These are phyloP conservation scores for Muscicapa adusta DNA, from an alignment of 2,113 vertebrate genomes.

Conservation along the genomic window DNA sequence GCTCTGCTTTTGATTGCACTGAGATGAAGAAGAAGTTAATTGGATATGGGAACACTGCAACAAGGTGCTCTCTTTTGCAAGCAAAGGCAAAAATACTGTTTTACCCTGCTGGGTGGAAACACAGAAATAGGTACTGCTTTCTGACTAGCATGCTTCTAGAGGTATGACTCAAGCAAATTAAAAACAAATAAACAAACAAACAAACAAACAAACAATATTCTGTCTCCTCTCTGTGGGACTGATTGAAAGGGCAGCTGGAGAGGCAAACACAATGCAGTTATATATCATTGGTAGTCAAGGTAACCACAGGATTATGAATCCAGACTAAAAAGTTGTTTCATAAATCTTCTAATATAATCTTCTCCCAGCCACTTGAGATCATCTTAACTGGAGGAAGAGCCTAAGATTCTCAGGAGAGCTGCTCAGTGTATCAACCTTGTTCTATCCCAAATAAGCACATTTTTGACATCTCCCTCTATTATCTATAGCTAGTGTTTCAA, in stretches of 20 bases:
- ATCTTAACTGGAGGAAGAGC: not conserved
- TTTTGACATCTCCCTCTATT: not conserved
- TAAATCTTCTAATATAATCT: not conserved
- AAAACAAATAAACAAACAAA: not conserved
- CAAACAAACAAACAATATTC: not conserved
- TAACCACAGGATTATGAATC: not conserved
- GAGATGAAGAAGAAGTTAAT: not conserved
- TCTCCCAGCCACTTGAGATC: not conserved
- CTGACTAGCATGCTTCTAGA: not conserved
- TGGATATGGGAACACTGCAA: not conserved
- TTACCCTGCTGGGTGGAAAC: not conserved
- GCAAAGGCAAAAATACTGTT: not conserved
- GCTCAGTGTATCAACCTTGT: not conserved
- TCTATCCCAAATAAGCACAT: not conserved
- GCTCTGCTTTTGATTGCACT: not conserved
- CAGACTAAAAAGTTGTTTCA: not conserved
- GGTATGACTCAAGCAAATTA: not conserved
- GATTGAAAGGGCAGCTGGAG: not conserved
- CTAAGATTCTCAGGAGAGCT: not conserved
- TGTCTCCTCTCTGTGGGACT: not conserved
- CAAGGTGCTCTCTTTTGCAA: not conserved
- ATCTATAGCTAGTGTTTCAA: not conserved
- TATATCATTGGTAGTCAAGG: not conserved
- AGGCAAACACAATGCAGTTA: not conserved
- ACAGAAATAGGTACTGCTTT: not conserved